Base-by-base conservation (phyloP, 30 jellyfish, hydroid and myxozoan genomes). In the Cassiopea andromeda region DNA sequence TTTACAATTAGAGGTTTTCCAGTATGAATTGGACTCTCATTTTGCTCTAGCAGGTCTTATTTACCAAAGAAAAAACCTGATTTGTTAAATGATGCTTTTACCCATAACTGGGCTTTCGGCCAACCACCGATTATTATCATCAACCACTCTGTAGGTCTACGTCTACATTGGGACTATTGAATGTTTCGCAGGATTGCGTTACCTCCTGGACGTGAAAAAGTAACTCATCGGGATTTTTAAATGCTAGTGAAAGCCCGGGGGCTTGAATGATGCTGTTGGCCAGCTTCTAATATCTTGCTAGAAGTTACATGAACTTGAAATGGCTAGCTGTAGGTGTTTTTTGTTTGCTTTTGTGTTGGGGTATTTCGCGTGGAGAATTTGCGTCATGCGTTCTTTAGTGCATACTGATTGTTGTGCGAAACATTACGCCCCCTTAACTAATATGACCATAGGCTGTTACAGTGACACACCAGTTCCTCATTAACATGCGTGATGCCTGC, bases 21-120 rank as follows among this genome's bases (percentile, higher is more conserved):
- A 27, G 75, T 49, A 77, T 77, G 86, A 77, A 77, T 77, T 77
- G 74, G 86, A 49, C 48, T 77, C 71, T 75, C 70, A 74, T 49
- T 77, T 77, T 77, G 15, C 86, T 9, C 59, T 48, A 60, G 86
- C 86, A 77, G 86, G 86, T 77, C 74, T 60, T 9, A 77, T 46
- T 70, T 70, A 70, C 79, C 79, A 70, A 70, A 70, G 79, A 70
- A 19, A 70, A 70, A 70, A 5, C 54, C 79, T 70, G 79, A 70
- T 70, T 70, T 70, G 49, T 38, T 70, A 70, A 70, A 70, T 18
- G 49, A 70, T 64, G 19, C 43, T 17, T 5, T 27, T 27, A 9
- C 73, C 73, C 73, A 64, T 70, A 43, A 70, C 79, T 70, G n/a
- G n/a, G 79, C 79, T 70, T 43, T 70, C 79, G 79, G 79, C 79